Conservation (phyloP, 2,888 invertebrate genomes). For the Tenthredo livida region DNA sequence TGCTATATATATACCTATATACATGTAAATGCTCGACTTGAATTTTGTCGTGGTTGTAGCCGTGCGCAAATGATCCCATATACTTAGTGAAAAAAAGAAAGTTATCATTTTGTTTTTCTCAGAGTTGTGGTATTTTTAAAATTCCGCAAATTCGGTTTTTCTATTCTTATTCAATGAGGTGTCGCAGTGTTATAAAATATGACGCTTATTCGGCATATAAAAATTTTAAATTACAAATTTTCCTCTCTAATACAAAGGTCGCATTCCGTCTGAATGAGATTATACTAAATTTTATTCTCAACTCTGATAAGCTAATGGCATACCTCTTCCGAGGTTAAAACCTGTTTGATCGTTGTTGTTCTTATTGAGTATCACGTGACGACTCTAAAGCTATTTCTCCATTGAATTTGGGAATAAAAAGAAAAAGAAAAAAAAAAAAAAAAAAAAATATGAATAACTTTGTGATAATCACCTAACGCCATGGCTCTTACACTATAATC, state of each 20-base stretch:
- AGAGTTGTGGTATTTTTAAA: neutral
- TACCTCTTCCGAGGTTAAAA: slow-evolving; percentile 1
- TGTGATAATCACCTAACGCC: neutral
- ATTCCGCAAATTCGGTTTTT: neutral
- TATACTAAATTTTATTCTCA: neutral
- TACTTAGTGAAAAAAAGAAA: neutral
- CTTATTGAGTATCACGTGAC: neutral
- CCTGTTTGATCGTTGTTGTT: neutral
- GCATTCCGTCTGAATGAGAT: neutral
- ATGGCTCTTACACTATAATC: neutral
- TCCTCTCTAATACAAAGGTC: neutral
- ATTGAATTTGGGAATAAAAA: neutral
- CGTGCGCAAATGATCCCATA: neutral
- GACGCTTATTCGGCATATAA: neutral
- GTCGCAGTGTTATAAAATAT: neutral
- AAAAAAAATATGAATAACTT: neutral
- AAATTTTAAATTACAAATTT: neutral
- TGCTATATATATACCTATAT: neutral
- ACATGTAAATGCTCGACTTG: neutral
- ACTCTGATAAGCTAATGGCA: neutral
- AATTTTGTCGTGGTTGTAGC: neutral
- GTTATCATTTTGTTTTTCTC: neutral
- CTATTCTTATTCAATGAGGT: neutral
- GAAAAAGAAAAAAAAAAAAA: neutral
- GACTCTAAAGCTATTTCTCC: neutral